phyloP scores from a whole-genome alignment of 2,888 invertebrate species.

The Drosophila setosimentum region DNA sequence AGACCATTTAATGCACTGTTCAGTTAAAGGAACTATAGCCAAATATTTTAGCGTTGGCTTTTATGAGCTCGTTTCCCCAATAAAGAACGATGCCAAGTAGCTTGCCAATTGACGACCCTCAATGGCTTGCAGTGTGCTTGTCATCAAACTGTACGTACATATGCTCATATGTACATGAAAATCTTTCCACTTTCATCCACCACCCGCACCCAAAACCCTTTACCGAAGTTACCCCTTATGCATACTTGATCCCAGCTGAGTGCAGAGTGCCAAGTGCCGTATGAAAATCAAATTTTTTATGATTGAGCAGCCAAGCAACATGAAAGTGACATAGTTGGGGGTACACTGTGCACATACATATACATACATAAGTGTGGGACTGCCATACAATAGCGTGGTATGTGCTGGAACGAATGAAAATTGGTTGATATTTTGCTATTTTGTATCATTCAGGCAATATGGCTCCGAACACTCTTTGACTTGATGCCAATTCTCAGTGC shows the following conservation, averaged over 20 bases:
- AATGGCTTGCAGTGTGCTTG: conserved; percentile 20
- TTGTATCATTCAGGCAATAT: conserved; percentile 74
- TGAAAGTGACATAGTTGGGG: conserved; percentile 54
- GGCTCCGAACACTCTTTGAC: conserved; percentile 68
- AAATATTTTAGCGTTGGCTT: conserved; percentile 21
- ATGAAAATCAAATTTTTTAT: conserved; percentile 79
- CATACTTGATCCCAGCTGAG: conserved; percentile 25
- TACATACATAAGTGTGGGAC: neutral
- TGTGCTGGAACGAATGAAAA: conserved; percentile 37
- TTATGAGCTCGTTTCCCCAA: conserved; percentile 36
- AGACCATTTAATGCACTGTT: neutral
- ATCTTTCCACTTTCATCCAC: conserved; percentile 21
- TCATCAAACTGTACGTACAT: conserved; percentile 36
- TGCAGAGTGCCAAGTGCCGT: conserved; percentile 60
- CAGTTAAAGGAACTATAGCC: conserved; percentile 20
- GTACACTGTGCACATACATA: neutral
- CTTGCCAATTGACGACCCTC: conserved; percentile 52
- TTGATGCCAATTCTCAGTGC: conserved; percentile 72
- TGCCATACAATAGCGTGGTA: conserved; percentile 11
- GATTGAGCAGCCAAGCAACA: conserved; percentile 76
- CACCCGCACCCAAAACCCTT: neutral
- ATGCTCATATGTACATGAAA: conserved; percentile 17
- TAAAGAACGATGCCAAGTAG: conserved; percentile 32
- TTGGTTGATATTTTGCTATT: conserved; percentile 70
- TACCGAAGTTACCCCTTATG: neutral